phyloP scores from a whole-genome alignment of 2,797 vertebrate genomes.

The Protonibea diacanthus region DNA sequence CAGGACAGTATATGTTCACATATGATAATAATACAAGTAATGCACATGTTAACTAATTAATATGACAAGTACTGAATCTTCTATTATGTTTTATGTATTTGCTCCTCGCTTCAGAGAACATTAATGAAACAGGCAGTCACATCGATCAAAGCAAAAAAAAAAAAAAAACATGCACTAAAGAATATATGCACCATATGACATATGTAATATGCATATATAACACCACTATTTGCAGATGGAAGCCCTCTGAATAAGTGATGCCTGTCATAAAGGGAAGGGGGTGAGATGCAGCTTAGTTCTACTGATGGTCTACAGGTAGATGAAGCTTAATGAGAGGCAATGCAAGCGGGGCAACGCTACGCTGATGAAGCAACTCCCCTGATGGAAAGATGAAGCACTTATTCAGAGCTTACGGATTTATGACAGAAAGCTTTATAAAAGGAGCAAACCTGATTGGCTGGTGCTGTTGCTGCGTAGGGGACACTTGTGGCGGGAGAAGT shows the following conservation, averaged over 20 bases:
- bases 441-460: slow-evolving; percentile 99
- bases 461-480: slow-evolving; percentile 98
- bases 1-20: neutral
- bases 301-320: slow-evolving; percentile 70
- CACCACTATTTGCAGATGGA: slow-evolving; percentile 93
- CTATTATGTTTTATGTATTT: neutral
- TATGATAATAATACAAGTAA: neutral
- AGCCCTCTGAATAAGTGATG: slow-evolving; percentile 92
- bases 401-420: slow-evolving; percentile 95
- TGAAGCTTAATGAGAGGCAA: slow-evolving; percentile 68
- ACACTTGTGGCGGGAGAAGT: slow-evolving; percentile 98
- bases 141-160: slow-evolving; percentile 66
- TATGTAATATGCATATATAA: slow-evolving; percentile 52
- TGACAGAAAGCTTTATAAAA: slow-evolving; percentile 99
- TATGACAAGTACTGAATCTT: neutral
- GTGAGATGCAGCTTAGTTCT: slow-evolving; percentile 76
- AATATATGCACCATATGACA: slow-evolving; percentile 74
- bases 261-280: slow-evolving; percentile 74
- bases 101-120: neutral
- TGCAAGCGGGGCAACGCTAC: slow-evolving; percentile 71
- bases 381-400: slow-evolving; percentile 87
- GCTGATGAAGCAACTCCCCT: slow-evolving; percentile 66
- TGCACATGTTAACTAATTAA: slow-evolving; percentile 4
- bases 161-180: slow-evolving; percentile 82
- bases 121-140: slow-evolving; percentile 51